phyloP scores from a whole-genome alignment of 2,113 vertebrate genomes.

The Pyxicephalus adspersus region DNA sequence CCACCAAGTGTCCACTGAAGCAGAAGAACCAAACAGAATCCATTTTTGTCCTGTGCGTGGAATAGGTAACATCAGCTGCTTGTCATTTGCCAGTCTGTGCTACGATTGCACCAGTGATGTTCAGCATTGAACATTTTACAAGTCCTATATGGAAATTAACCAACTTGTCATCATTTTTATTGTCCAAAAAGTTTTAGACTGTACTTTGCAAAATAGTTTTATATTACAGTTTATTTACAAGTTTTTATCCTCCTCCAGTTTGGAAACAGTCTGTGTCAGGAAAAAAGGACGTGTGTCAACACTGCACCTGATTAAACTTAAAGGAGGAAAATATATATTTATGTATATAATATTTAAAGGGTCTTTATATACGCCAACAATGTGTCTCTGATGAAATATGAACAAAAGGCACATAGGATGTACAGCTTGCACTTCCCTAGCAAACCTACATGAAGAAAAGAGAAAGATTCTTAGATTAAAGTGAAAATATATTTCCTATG shows the following conservation, averaged over 20 bases:
- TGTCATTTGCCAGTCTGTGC: constrained; percentile 1
- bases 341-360: constrained; percentile 46
- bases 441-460: constrained; percentile 23
- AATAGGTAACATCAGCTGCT: not conserved
- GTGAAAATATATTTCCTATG: no score
- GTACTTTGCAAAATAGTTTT: constrained; percentile 23
- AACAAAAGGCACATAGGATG: constrained; percentile 44
- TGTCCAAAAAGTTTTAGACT: not conserved
- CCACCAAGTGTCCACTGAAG: no score
- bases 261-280: not conserved
- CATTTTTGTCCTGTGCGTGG: no score
- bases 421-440: not conserved
- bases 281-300: not conserved
- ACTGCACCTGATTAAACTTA: constrained; percentile 2
- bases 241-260: constrained; percentile 34
- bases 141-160: constrained; percentile 15
- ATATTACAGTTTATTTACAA: constrained; percentile 47
- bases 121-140: not conserved
- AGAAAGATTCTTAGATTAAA: not conserved
- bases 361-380: constrained; percentile 22
- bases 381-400: constrained; percentile 45
- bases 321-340: constrained; percentile 44
- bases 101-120: constrained; percentile 21
- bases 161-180: not conserved
- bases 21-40: no score